These are phyloP conservation scores for Nesidiocoris tenuis DNA, from an alignment of 2,888 invertebrate species.

Conservation along the genomic window DNA sequence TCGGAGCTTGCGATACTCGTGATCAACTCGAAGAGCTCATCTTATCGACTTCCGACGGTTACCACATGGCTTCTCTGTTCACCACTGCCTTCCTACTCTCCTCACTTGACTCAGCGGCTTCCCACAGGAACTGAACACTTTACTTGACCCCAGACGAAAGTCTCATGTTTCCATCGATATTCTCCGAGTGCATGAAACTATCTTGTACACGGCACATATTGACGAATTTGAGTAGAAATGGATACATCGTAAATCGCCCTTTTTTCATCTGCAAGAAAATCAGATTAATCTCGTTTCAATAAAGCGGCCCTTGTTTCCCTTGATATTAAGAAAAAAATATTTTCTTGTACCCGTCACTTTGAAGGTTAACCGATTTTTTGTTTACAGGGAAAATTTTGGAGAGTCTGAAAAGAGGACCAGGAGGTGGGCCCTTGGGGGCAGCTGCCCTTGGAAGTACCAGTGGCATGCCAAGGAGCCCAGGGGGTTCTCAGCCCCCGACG, in stretches of 20 bases:
- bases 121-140: slow-evolving; percentile 1
- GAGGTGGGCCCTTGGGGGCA: slow-evolving; percentile 4
- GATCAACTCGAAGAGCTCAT: neutral
- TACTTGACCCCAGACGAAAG: slow-evolving; percentile 21
- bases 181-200: slow-evolving; percentile 24
- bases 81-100: neutral
- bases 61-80: slow-evolving; percentile 26
- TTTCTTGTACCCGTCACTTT: no score
- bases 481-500: slow-evolving; percentile 58
- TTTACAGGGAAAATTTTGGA: slow-evolving; percentile 58
- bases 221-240: no score
- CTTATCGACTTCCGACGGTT: slow-evolving; percentile 42
- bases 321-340: no score
- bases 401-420: slow-evolving; percentile 49
- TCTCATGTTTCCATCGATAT: slow-evolving; percentile 28
- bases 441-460: neutral
- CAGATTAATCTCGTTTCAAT: no score
- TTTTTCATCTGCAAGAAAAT: no score
- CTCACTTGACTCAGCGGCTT: neutral
- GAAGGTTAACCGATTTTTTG: no score
- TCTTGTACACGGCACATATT: no score
- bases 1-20: neutral
- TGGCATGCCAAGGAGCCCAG: slow-evolving; percentile 50
- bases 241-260: no score
- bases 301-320: no score